Percentiles rank a stretch among this genome's conserved stretches.
These are phyloP conservation scores for Suillia variegata DNA, from an alignment of 2,888 invertebrate species.

Conservation along the genomic window DNA sequence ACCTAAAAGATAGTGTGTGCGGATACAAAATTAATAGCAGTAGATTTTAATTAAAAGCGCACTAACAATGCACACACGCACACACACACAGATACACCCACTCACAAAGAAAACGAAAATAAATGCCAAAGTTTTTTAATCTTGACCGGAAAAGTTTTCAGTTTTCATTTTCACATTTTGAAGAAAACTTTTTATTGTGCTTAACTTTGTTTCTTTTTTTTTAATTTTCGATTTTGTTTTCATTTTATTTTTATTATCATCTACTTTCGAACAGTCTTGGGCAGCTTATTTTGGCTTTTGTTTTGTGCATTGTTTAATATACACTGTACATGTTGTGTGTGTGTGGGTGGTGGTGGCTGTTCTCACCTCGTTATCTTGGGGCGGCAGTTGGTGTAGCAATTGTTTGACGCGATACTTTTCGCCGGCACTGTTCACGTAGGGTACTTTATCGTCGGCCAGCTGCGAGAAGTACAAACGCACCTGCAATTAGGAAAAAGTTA, in stretches of 20 bases:
- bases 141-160: conserved; percentile 28
- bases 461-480: conserved; percentile 96
- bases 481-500: conserved; percentile 65
- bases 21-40: conserved; percentile 29
- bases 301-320: too few relatives aligned
- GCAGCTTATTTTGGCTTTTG: not conserved
- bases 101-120: too few relatives aligned
- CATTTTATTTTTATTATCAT: not conserved
- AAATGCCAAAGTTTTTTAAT: conserved; percentile 46
- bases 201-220: too few relatives aligned
- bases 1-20: conserved; percentile 67
- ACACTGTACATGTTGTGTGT: not conserved
- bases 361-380: conserved; percentile 90
- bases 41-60: conserved; percentile 53
- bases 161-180: conserved; percentile 7
- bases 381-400: conserved; percentile 92
- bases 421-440: conserved; percentile 93
- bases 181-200: conserved; percentile 5
- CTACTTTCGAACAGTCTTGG: conserved; percentile 13
- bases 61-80: conserved; percentile 30
- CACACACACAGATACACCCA: too few relatives aligned
- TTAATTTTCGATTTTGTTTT: conserved; percentile 9
- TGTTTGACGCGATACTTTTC: conserved; percentile 93
- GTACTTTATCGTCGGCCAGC: conserved; percentile 95
- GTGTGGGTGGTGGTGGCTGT: conserved; percentile 3